A percentile compares a stretch with the other conserved stretches of the same genome.
Conservation (phyloP, 2,797 vertebrate species). For the Mallotus villosus region DNA sequence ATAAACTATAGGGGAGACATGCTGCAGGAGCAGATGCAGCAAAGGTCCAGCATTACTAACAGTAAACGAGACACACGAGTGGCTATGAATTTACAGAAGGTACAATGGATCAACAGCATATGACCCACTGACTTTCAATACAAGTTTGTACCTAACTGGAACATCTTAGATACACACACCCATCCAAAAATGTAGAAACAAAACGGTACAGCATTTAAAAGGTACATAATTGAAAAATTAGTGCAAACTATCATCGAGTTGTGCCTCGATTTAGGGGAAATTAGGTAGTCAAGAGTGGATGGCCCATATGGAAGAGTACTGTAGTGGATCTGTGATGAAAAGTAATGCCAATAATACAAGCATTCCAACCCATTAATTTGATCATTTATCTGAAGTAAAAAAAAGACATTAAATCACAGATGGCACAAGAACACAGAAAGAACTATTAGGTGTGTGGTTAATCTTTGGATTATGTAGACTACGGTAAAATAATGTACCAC, state of each 20-base stretch:
- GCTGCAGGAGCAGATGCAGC: slow-evolving; percentile 53
- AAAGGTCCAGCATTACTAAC: slow-evolving; percentile 50
- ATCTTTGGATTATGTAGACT: no score
- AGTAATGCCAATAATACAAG: neutral
- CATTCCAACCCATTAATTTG: neutral
- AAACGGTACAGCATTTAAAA: slow-evolving; percentile 41
- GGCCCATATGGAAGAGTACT: no score
- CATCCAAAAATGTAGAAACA: slow-evolving; percentile 30
- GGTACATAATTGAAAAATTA: slow-evolving; percentile 28
- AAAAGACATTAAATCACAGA: neutral
- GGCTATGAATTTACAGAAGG: slow-evolving; percentile 28
- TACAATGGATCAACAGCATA: slow-evolving; percentile 27
- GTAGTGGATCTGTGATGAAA: no score
- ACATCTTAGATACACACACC: neutral
- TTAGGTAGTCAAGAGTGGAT: slow-evolving; percentile 7
- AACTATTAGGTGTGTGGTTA: no score
- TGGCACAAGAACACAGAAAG: no score
- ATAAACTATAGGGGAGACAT: slow-evolving; percentile 47
- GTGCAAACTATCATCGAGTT: slow-evolving; percentile 60
- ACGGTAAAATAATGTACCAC: slow-evolving; percentile 13
- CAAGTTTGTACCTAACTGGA: no score
- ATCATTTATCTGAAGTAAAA: neutral
- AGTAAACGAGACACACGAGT: slow-evolving; percentile 59
- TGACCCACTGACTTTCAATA: neutral
- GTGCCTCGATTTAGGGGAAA: slow-evolving; percentile 29